phyloP scores from a whole-genome alignment of 2,888 invertebrate genomes.

The Seladonia tumulorum region DNA sequence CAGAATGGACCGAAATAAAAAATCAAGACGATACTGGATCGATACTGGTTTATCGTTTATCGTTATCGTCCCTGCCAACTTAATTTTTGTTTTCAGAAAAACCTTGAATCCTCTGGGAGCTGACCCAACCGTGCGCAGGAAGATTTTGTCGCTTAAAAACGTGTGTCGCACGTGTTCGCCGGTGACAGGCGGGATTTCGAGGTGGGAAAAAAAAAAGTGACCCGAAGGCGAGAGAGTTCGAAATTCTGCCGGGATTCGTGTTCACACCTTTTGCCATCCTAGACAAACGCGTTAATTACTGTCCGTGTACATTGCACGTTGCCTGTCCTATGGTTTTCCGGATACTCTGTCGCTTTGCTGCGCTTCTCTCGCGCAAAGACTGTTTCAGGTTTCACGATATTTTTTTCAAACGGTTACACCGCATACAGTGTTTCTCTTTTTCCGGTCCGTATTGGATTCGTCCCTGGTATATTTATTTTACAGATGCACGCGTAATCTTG shows the following conservation, averaged over 20 bases:
- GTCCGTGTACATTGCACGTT: background rate
- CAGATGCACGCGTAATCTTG: background rate
- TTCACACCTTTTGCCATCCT: background rate
- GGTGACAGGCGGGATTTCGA: background rate
- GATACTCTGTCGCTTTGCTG: background rate
- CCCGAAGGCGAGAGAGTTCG: background rate
- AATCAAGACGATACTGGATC: too few species aligned
- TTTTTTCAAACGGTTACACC: background rate
- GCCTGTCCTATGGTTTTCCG: background rate
- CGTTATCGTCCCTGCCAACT: too few species aligned
- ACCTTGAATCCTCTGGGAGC: too few species aligned
- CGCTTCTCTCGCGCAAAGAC: background rate
- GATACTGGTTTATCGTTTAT: too few species aligned
- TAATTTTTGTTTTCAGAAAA: too few species aligned
- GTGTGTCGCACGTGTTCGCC: background rate
- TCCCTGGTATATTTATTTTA: background rate
- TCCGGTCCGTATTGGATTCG: background rate
- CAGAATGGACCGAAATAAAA: too few species aligned
- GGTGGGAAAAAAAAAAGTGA: background rate
- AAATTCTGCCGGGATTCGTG: background rate
- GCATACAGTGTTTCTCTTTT: background rate
- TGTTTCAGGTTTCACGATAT: background rate
- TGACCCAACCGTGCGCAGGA: background rate
- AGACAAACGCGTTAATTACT: slow-evolving; percentile 3
- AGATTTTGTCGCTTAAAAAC: background rate